phyloP scores from a whole-genome alignment of 2,113 vertebrate genomes.

The Orycteropus afer region DNA sequence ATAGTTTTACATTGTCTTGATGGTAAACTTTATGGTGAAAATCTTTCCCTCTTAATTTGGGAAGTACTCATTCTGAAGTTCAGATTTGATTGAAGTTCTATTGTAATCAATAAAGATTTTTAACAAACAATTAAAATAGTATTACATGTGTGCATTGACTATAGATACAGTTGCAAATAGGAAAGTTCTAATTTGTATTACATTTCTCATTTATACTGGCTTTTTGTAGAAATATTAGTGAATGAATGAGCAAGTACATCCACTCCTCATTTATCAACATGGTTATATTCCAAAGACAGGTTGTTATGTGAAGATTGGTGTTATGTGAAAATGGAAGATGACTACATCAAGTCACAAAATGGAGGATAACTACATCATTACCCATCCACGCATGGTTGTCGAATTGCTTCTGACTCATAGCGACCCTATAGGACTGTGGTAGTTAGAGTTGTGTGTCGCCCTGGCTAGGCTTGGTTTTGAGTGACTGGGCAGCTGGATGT shows the following conservation, averaged over 20 bases:
- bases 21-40: slow-evolving; percentile 46
- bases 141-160: background rate
- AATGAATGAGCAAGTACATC: background rate
- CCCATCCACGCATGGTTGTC: too few relatives aligned
- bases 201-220: background rate
- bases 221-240: slow-evolving; percentile 3
- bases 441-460: too few relatives aligned
- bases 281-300: background rate
- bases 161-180: background rate
- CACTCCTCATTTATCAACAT: background rate
- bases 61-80: background rate
- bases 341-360: background rate
- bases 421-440: too few relatives aligned
- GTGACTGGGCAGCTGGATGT: too few relatives aligned
- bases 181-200: background rate
- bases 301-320: background rate
- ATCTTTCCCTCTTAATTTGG: slow-evolving; percentile 16
- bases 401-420: too few relatives aligned
- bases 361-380: background rate
- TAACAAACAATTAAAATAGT: background rate
- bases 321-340: background rate
- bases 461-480: too few relatives aligned
- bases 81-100: slow-evolving; percentile 14
- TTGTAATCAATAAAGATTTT: slow-evolving; percentile 43
- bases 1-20: background rate